Evolutionary conservation across 2,888 invertebrate species (phyloP), one percentile per base, ranked within the genome.

Genomic region (Ernsta delagoae): DNA sequence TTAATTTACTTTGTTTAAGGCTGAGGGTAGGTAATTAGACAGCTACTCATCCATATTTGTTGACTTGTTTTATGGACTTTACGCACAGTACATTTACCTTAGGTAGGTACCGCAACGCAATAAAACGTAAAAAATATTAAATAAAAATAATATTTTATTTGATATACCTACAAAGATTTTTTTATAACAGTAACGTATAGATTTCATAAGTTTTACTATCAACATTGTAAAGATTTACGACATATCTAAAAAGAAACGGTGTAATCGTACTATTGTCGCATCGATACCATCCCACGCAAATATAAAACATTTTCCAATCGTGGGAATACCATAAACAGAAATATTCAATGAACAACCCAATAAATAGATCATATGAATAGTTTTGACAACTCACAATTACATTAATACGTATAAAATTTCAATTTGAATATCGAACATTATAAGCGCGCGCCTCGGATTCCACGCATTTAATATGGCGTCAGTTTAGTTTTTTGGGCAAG

Each of bases 391-490:
- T 65, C 70, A 74, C 65, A 72, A 72, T 68, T 62, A 68, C 73
- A 74, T 71, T 71, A 75, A 74, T 71, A 72, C 72, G 74, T 76
- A 77, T 78, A 76, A 77, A 78, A 79, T 78, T 77, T 78, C 78
- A 78, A 80, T 80, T 79, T 77, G 75, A 77, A 78, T 78, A 76
- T 80, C 79, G 74, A 78, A 80, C 82, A 83, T 80, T 78, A 80
- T 78, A 77, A 76, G 80, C 78, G 81, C 86, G 82, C 81, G 82
- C 77, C 83, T 84, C 73, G 77, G 80, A 90, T 89, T 83, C 89
- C 87, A 83, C 75, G 80, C 80, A 83, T 81, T 81, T 82, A 84
- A 85, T 79, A 84, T 83, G 85, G 85, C 83, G 84, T 83, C 83
- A 81, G 77, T 82, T 79, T 76, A 73, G 71, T 76, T 85, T 41